Evolutionary conservation across 2,888 invertebrate species (phyloP).

Genomic region (Girardia tigrina): DNA sequence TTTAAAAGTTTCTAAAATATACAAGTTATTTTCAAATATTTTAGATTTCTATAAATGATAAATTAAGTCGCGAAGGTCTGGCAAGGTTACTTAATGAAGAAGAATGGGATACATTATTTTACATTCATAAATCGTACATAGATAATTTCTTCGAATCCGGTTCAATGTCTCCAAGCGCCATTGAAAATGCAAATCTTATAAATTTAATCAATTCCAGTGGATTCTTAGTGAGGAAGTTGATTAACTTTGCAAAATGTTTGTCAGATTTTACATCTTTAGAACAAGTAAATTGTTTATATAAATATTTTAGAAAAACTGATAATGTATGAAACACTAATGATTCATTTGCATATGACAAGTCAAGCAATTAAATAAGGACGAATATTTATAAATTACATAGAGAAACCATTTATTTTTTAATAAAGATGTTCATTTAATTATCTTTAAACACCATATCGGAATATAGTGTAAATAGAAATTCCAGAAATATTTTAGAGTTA

Average conservation of each 20-base stretch:
- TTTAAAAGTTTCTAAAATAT: too few relatives aligned
- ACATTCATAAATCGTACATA: slow-evolving; percentile 28
- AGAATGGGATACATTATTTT: slow-evolving; percentile 26
- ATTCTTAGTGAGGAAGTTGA: slow-evolving; percentile 67
- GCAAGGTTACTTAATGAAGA: slow-evolving; percentile 30
- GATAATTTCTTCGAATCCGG: slow-evolving; percentile 26
- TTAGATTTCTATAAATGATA: slow-evolving; percentile 30
- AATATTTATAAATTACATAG: too few relatives aligned
- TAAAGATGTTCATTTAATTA: too few relatives aligned
- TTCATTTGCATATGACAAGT: too few relatives aligned
- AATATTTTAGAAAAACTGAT: not conserved
- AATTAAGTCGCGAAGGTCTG: slow-evolving; percentile 5
- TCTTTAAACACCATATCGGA: too few relatives aligned
- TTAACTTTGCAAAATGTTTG: slow-evolving; percentile 56
- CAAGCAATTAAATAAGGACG: too few relatives aligned
- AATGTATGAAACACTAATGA: slow-evolving; percentile 61
- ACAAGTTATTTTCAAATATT: too few relatives aligned
- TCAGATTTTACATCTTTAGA: slow-evolving; percentile 57
- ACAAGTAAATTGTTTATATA: slow-evolving; percentile 54
- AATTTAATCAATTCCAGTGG: slow-evolving; percentile 57
- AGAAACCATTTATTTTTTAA: too few relatives aligned
- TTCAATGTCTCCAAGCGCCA: slow-evolving; percentile 16
- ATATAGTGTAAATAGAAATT: too few relatives aligned
- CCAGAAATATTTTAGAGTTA: too few relatives aligned
- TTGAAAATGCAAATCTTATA: slow-evolving; percentile 25